Evolutionary conservation across 2,888 invertebrate genomes (phyloP), one percentile per base, ranked within the genome.

Genomic region (Ditylenchus weischeri): DNA sequence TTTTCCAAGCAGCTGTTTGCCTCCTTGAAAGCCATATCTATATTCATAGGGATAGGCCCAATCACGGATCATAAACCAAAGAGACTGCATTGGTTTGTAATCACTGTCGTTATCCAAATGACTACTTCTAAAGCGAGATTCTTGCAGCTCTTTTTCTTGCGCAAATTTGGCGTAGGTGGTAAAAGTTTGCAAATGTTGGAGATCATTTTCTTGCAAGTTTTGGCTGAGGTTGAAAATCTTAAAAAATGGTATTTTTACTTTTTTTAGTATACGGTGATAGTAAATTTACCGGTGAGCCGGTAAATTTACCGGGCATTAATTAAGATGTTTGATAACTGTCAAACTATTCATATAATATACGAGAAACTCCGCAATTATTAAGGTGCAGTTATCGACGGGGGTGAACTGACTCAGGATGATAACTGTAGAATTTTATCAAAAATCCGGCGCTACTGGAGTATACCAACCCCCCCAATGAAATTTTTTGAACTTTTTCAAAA

Each of bases 201-300:
- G 63, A 29, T 62, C 63, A 51, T 62, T 64, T 62, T 62, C 63
- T 62, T 62, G 63, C 43, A 62, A n/a, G 54, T 68, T 68, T 29
- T 64, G 50, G 49, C 57, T 58, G 19, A 74, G 35, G 36, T 74
- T 75, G 57, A 65, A 72, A 21, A 72, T 64, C 69, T 72, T 23
- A 43, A 66, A 61, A 57, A 36, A 11, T 58, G 8, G 2, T 29
- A 29, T 29, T 29, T 29, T 29, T 29, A 29, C 2, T 29, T 29
- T 29, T 29, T 29, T n/a, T n/a, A n/a, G n/a, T n/a, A n/a, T n/a
- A n/a, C n/a, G n/a, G n/a, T n/a, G n/a, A n/a, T n/a, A n/a, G n/a
- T n/a, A n/a, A n/a, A n/a, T n/a, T n/a, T n/a, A n/a, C n/a, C n/a
- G n/a, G n/a, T n/a, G n/a, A n/a, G n/a, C n/a, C n/a, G n/a, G n/a